A percentile compares a stretch with the other conserved stretches of the same genome.
Evolutionary conservation across 2,888 invertebrate genomes (phyloP).

Genomic region (Lasioglossum calceatum): DNA sequence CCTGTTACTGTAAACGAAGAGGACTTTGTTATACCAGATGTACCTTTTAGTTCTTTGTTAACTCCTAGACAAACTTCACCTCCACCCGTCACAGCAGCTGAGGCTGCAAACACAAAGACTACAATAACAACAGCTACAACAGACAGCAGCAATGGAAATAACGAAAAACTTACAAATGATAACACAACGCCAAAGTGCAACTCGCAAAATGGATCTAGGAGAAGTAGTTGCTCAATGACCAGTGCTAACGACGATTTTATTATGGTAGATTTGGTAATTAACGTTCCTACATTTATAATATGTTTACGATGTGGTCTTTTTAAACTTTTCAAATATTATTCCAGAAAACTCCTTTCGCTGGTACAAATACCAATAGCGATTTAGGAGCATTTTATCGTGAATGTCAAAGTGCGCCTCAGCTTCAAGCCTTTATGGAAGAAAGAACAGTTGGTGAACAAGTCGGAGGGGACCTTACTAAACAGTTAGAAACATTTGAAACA

Average conservation of each 20-base stretch:
- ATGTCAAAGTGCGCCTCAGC: constrained; percentile 90
- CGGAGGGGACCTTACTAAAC: constrained; percentile 89
- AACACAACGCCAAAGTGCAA: constrained; percentile 82
- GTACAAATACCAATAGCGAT: constrained; percentile 89
- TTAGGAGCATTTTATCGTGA: constrained; percentile 92
- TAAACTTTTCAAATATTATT: constrained; percentile 75
- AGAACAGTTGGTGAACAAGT: constrained; percentile 86
- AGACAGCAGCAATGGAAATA: constrained; percentile 83
- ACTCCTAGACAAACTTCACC: constrained; percentile 82
- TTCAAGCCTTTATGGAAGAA: constrained; percentile 85
- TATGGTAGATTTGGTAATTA: constrained; percentile 89
- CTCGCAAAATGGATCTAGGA: constrained; percentile 83
- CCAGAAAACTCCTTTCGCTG: constrained; percentile 93
- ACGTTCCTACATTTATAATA: constrained; percentile 52
- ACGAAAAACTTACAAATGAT: constrained; percentile 75
- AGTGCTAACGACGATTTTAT: constrained; percentile 89
- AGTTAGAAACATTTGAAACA: constrained; percentile 91
- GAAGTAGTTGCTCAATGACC: constrained; percentile 85
- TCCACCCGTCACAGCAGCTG: constrained; percentile 73
- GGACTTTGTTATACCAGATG: constrained; percentile 86
- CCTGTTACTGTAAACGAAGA: constrained; percentile 86
- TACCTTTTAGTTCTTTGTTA: constrained; percentile 88
- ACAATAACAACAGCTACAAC: constrained; percentile 59
- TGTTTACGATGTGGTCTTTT: constrained; percentile 16
- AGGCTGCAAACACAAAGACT: constrained; percentile 68